phyloP scores from a whole-genome alignment of 2,888 invertebrate genomes.

The Lochmaea crataegi region DNA sequence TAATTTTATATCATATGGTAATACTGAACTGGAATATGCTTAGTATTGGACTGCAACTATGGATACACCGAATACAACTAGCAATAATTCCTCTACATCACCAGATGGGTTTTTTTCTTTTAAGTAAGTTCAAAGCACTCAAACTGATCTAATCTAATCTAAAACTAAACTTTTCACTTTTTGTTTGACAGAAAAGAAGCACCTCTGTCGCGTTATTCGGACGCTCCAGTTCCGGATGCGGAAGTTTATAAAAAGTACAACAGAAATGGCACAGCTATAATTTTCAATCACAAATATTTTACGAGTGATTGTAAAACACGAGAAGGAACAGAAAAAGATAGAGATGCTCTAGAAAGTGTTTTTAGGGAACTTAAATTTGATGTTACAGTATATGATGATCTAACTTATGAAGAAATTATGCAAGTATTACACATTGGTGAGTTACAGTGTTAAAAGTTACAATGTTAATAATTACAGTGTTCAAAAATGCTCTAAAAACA shows the following conservation, averaged over 20 bases:
- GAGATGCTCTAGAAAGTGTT: conserved; percentile 75
- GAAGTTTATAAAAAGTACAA: conserved; percentile 79
- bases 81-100: background rate
- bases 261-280: conserved; percentile 83
- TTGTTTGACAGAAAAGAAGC: background rate
- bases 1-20: background rate
- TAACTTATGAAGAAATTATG: conserved; percentile 74
- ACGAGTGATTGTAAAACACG: conserved; percentile 74
- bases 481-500: no score
- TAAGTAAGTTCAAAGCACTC: background rate
- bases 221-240: conserved; percentile 45
- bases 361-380: conserved; percentile 75
- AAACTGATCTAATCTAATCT: no score
- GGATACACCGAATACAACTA: no score
- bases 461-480: no score
- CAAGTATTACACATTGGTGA: conserved; percentile 71
- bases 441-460: no score
- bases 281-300: conserved; percentile 90
- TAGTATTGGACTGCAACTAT: no score
- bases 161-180: background rate
- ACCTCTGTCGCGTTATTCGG: background rate
- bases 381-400: conserved; percentile 77
- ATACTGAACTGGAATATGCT: background rate
- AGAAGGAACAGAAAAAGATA: conserved; percentile 87
- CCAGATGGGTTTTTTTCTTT: conserved; percentile 4